Base-by-base conservation (phyloP, 2,797 vertebrate species). In the Malacoraja senta region DNA sequence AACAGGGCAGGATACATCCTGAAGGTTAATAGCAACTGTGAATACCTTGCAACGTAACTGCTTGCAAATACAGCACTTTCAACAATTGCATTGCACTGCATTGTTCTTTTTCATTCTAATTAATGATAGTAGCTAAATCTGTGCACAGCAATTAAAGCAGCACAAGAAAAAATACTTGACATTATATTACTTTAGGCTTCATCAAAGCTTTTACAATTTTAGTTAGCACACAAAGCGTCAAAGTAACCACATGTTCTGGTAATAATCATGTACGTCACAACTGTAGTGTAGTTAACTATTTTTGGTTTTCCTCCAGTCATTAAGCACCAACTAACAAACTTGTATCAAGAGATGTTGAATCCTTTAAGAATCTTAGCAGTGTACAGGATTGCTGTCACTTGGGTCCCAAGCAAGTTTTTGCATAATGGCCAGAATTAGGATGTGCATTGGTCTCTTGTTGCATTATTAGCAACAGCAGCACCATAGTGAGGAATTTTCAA, bases 401-500 rank as follows among this genome's bases (percentile, higher is more conserved):
- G 65, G 93, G 79, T 93, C 93, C 35, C 0, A 1, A 91, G 95
- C 94, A 93, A 93, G 94, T 26, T 13, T 93, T 93, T 93, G 93
- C 94, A 71, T 26, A 0, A 93, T 10, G 84, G 91, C 79, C 8
- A 93, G 93, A 93, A 96, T 94, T 94, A 94, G 72, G 93, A 97
- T 1, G 96, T 96, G 53, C 94, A 96, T 95, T 61, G 97, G 95
- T 0, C 96, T 94, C 97, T 95, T 0, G 96, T 4, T 72, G 71
- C 71, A 74, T 19, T 15, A 96, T 7, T 98, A 96, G 96, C 98
- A 99, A 97, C 99, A 74, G 96, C 71, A 53, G 90, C 19, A 38
- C 12, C 79, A 99, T 97, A 99, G 91, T 99, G 98, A 0, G 99
- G 99, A 94, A 99, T 98, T 0, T 98, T 98, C 93, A 99, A 95